Base-by-base conservation (phyloP, 2,113 vertebrate species). In the Neotoma lepida region DNA sequence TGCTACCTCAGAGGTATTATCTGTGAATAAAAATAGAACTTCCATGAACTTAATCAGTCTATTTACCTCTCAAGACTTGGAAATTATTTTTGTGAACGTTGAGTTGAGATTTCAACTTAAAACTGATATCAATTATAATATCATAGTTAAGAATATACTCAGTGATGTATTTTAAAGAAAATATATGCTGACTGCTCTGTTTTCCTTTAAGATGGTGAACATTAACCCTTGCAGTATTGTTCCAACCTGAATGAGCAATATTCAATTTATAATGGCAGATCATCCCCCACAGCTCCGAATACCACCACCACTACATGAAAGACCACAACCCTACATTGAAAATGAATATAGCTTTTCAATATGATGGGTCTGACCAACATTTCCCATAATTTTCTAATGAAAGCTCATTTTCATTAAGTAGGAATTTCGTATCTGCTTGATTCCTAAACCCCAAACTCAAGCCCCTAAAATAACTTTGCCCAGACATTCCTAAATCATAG, bases 1-100 rank as follows among this genome's bases (percentile, higher is more conserved):
- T 94, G 98, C 98, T 98, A 98, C 99, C 98, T 99, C 99, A 98
- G 99, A 98, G 97, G 98, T 97, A 98, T 99, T 99, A 98, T 99
- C 99, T 99, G 99, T 33, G 97, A 98, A 98, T 92, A 98, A 98
- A 98, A 98, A 98, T 96, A 98, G 93, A 96, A 96, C 85, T 94
- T 68, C 96, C 76, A 92, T 98, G 96, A 98, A 96, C 91, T 88
- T 97, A 96, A 97, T 93, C 73, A 90, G 94, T 97, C 80, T 94
- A 96, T 96, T 97, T 95, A 86, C 73, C 89, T 88, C 95, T 91
- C 86, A 89, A 98, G 95, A 96, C 70, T 63, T 86, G 63, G 63
- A 96, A 97, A 96, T 12, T 93, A 94, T n/a, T 81, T 97, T 61
- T 92, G 41, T 92, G 94, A 97, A 90, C 33, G 96, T 44, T 44